Evolutionary conservation across 2,113 vertebrate genomes (phyloP).

Genomic region (Pandion haliaetus): DNA sequence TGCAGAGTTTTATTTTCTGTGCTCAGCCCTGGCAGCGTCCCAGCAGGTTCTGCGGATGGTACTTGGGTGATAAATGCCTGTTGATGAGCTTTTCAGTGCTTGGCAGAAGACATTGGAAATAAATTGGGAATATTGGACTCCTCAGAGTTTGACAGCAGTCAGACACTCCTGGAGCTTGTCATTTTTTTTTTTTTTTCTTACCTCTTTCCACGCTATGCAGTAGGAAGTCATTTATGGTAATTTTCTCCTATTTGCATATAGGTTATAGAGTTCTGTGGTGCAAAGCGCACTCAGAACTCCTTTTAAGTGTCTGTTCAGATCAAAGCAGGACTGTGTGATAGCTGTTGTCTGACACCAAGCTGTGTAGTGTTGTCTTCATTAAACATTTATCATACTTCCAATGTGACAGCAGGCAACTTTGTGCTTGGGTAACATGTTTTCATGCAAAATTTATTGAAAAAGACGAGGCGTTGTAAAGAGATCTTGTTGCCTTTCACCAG

Average conservation of each 20-base stretch:
- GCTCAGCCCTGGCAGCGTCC: background rate
- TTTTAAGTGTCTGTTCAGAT: slow-evolving; percentile 86
- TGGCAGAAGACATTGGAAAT: slow-evolving; percentile 33
- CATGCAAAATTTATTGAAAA: slow-evolving; percentile 98
- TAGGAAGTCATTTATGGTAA: slow-evolving; percentile 79
- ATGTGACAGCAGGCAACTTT: slow-evolving; percentile 93
- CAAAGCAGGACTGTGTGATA: slow-evolving; percentile 84
- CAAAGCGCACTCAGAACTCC: slow-evolving; percentile 71
- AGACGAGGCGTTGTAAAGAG: slow-evolving; percentile 83
- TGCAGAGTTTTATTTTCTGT: fast-evolving
- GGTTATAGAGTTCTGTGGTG: slow-evolving; percentile 79
- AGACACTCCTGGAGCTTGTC: slow-evolving; percentile 59
- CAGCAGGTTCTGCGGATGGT: background rate
- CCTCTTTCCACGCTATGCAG: slow-evolving; percentile 59
- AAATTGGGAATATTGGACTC: slow-evolving; percentile 42
- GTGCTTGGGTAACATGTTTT: slow-evolving; percentile 86
- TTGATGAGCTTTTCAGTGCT: background rate
- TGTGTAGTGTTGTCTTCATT: slow-evolving; percentile 96
- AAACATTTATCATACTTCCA: slow-evolving; percentile 97
- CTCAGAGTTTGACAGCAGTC: slow-evolving; percentile 56
- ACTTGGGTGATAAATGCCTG: background rate
- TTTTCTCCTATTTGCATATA: slow-evolving; percentile 83
- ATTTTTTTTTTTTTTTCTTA: slow-evolving; percentile 37
- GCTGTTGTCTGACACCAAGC: slow-evolving; percentile 89
- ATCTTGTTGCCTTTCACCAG: slow-evolving; percentile 87